Conservation (phyloP, 2,113 vertebrate species). For the Bambusicola thoracicus region DNA sequence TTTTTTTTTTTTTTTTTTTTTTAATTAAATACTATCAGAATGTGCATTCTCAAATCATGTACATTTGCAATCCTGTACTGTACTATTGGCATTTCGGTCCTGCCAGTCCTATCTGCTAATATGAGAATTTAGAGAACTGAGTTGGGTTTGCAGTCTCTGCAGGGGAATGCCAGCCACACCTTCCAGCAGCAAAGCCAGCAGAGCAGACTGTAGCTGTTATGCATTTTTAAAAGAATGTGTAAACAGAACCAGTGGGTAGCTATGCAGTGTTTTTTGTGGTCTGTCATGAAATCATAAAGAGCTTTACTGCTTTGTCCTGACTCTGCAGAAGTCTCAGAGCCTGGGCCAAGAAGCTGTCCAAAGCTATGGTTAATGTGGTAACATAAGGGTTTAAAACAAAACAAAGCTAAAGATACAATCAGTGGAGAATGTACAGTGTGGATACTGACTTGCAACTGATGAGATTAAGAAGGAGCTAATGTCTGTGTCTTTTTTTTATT, state of each 20-base stretch:
- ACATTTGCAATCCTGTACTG: neutral
- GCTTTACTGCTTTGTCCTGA: neutral
- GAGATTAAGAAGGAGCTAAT: neutral
- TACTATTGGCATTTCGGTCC: neutral
- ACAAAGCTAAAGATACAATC: neutral
- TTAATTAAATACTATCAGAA: neutral
- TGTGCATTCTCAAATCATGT: accelerated
- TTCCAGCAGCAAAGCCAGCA: neutral
- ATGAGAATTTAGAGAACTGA: neutral
- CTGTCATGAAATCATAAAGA: conserved; percentile 56
- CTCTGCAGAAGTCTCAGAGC: conserved; percentile 13
- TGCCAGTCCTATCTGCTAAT: neutral
- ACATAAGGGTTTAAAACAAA: conserved; percentile 20
- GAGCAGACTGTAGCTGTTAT: neutral
- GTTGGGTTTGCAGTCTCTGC: neutral
- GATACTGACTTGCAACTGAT: neutral
- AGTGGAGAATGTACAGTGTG: neutral
- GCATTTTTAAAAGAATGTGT: conserved; percentile 21
- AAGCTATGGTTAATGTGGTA: conserved; percentile 38
- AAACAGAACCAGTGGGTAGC: conserved; percentile 54
- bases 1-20: too few relatives aligned
- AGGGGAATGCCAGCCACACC: neutral
- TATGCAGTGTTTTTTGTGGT: conserved; percentile 27
- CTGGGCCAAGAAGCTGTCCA: conserved; percentile 57
- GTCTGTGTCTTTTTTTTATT: neutral